Percentiles rank a stretch among this genome's conserved stretches.
Evolutionary conservation across 2,888 invertebrate genomes (phyloP).

Genomic region (Gortyna flavago): DNA sequence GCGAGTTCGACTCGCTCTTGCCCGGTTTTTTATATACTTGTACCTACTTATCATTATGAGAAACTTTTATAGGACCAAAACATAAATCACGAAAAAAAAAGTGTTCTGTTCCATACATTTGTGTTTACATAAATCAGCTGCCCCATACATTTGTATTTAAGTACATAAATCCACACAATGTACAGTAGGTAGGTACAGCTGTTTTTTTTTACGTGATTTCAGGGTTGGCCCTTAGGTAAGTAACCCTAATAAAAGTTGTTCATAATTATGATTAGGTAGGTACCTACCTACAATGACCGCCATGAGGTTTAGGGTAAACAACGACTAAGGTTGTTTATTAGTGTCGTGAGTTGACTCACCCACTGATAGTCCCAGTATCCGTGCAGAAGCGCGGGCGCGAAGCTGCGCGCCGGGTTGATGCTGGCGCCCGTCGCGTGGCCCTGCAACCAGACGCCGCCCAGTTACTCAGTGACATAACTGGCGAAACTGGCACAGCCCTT

Average conservation of each 20-base stretch:
- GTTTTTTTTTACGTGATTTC: too few species aligned
- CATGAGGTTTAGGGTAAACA: background rate
- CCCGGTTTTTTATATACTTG: too few species aligned
- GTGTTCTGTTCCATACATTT: too few species aligned
- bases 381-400: conserved; percentile 93
- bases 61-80: too few species aligned
- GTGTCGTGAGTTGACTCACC: conserved; percentile 84
- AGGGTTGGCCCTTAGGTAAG: too few species aligned
- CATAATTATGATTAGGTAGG: background rate
- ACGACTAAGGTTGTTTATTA: background rate
- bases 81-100: too few species aligned
- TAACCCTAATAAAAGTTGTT: background rate
- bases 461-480: background rate
- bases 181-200: too few species aligned
- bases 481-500: background rate
- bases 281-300: background rate
- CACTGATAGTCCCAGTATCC: conserved; percentile 91
- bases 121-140: too few species aligned
- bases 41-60: too few species aligned
- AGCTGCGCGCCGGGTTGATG: conserved; percentile 93
- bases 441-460: conserved; percentile 66
- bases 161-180: too few species aligned
- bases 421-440: conserved; percentile 92
- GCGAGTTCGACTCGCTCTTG: too few species aligned
- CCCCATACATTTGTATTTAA: too few species aligned